Percentiles rank a stretch among this genome's conserved stretches.
Evolutionary conservation across 2,113 vertebrate species (phyloP).

Genomic region (Nesogale talazaci): DNA sequence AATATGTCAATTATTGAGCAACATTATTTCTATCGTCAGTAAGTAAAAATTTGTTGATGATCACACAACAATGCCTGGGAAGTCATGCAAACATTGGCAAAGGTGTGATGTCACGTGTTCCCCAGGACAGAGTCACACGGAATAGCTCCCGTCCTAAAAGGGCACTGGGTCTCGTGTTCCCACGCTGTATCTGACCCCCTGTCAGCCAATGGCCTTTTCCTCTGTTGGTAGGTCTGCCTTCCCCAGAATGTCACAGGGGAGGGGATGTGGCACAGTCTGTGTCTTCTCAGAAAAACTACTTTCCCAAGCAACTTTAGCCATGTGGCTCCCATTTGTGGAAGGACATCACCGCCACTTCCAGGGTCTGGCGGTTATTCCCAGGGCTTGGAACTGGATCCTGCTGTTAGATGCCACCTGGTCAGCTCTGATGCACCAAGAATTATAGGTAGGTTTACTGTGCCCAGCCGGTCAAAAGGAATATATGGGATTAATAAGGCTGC

Average conservation of each 20-base stretch:
- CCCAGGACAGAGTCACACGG: neutral
- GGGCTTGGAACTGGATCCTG: neutral
- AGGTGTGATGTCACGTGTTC: neutral
- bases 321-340: neutral
- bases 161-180: neutral
- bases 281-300: neutral
- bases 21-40: too few relatives aligned
- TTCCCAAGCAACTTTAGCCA: neutral
- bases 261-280: too few relatives aligned
- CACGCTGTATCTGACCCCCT: neutral
- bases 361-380: neutral
- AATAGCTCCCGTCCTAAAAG: neutral
- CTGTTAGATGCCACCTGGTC: neutral
- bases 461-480: too few relatives aligned
- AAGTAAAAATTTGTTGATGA: too few relatives aligned
- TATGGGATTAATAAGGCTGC: too few relatives aligned
- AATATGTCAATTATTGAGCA: too few relatives aligned
- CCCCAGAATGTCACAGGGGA: neutral
- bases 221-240: neutral
- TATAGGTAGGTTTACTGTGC: too few relatives aligned
- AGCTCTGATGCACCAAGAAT: too few relatives aligned
- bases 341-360: neutral
- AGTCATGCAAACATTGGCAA: neutral
- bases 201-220: neutral
- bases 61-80: too few relatives aligned